phyloP scores from a whole-genome alignment of 1,140 invertebrate species.

The Brachionus plicatilis region DNA sequence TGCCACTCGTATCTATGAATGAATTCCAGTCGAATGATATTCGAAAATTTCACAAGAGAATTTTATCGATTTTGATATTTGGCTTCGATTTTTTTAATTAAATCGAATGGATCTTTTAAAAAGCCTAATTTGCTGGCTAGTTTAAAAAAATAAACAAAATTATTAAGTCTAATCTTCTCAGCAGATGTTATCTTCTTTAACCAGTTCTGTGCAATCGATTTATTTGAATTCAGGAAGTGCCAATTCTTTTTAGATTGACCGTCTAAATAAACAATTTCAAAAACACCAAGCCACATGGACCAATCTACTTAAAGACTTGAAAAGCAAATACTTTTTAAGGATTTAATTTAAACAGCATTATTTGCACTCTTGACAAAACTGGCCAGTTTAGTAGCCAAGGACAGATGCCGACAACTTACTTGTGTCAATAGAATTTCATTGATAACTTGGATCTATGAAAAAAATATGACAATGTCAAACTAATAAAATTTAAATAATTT shows the following conservation, averaged over 20 bases:
- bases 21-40: background rate
- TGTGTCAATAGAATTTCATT: background rate
- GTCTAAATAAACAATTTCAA: background rate
- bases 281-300: background rate
- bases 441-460: background rate
- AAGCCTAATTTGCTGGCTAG: background rate
- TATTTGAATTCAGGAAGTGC: background rate
- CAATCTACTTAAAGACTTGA: background rate
- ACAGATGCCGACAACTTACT: background rate
- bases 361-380: background rate
- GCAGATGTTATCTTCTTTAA: constrained; percentile 7
- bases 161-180: background rate
- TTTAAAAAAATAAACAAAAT: constrained; percentile 25
- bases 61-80: constrained; percentile 21
- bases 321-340: background rate
- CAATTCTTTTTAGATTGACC: background rate
- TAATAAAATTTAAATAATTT: background rate
- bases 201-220: background rate
- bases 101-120: background rate
- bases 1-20: background rate
- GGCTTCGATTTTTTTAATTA: constrained; percentile 23
- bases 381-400: background rate
- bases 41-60: background rate
- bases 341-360: background rate
- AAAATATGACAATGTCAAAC: background rate